phyloP scores from a whole-genome alignment of 1,140 invertebrate species.

The Magallana ariakensis region DNA sequence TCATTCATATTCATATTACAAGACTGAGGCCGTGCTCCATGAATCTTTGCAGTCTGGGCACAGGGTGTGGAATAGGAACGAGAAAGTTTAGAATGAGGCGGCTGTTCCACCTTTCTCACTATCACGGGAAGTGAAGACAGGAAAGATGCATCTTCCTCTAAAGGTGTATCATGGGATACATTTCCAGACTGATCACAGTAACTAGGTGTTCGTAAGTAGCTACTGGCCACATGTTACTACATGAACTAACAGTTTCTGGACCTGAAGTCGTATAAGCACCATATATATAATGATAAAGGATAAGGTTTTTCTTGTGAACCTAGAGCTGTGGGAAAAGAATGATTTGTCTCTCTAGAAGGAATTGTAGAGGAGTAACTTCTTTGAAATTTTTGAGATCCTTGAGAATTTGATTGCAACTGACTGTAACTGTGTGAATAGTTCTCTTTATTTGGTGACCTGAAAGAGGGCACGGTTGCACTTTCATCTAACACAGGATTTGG shows the following conservation, averaged over 20 bases:
- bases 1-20: conserved; percentile 52
- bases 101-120: conserved; percentile 13
- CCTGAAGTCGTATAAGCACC: not conserved
- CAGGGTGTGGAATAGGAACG: conserved; percentile 60
- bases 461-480: not conserved
- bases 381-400: conserved; percentile 16
- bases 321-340: not conserved
- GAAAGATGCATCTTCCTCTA: not conserved
- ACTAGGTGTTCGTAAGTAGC: not conserved
- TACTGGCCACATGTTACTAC: not conserved
- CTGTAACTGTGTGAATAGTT: not conserved
- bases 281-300: not conserved
- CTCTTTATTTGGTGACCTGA: not conserved
- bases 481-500: not conserved
- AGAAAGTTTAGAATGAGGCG: not conserved
- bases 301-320: not conserved
- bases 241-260: not conserved
- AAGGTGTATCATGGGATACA: not conserved
- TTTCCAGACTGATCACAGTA: not conserved
- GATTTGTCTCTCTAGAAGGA: not conserved
- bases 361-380: conserved; percentile 9
- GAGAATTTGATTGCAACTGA: conserved; percentile 20
- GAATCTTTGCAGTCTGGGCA: not conserved
- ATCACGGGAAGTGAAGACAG: conserved; percentile 18
- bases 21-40: conserved; percentile 25